Evolutionary conservation across 2,888 invertebrate species (phyloP), one percentile per base, ranked within the genome.

Genomic region (Erebia aethiops): DNA sequence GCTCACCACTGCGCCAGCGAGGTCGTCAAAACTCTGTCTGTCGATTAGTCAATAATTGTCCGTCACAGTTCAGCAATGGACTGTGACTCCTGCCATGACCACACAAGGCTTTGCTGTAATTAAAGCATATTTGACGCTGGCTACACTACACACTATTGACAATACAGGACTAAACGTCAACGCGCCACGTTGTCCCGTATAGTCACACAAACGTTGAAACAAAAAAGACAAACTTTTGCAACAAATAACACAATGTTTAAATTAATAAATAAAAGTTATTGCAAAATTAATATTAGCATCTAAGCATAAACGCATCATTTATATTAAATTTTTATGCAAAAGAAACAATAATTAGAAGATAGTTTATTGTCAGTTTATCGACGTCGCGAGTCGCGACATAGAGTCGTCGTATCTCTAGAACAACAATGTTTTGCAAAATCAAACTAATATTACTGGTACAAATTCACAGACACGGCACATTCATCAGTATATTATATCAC

Each of bases 201-300:
- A 26, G 26, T 26, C 26, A 26, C 26, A 35, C 5, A 11, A 49
- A 49, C 18, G 10, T 54, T 10, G 18, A 16, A 2, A 54, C n/a
- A 54, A 54, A 21, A 9, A 56, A 4, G 21, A n/a, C 1, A 8
- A 58, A 58, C 13, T 35, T 58, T 58, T 58, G 57, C 57, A 58
- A 58, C 35, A 35, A 58, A 58, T 41, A 54, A 16, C 16, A 18
- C 18, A 41, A 16, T 10, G 14, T 26, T 35, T 58, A 41, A 1
- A 41, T 60, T 35, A 18, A 61, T 60, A 61, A 61, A 58, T n/a
- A n/a, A 41, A 13, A 57, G 8, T 18, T 18, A 18, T 61, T 60
- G 43, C 61, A 61, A 61, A 46, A 61, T 18, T 18, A 18, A 61
- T 46, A 16, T 61, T 13, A 18, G 10, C 43, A 61, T 16, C 18